Evolutionary conservation across 2,797 vertebrate genomes (phyloP).

Genomic region (Morelia viridis): DNA sequence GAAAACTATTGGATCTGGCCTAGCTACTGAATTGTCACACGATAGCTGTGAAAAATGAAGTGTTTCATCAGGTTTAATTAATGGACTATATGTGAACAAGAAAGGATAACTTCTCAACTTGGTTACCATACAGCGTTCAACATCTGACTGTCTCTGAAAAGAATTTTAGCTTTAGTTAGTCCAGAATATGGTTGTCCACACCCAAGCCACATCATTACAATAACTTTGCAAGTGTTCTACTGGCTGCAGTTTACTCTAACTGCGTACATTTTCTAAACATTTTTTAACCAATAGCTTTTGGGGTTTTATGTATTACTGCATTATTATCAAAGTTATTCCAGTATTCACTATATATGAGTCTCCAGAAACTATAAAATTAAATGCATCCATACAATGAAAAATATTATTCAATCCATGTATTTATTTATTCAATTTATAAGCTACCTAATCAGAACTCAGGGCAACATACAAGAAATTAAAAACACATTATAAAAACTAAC

Average conservation of each 20-base stretch:
- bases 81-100: background rate
- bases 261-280: background rate
- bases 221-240: background rate
- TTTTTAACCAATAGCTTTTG: background rate
- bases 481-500: too few relatives aligned
- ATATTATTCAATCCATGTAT: background rate
- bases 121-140: background rate
- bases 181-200: background rate
- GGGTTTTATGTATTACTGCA: too few relatives aligned
- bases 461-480: too few relatives aligned
- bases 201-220: background rate
- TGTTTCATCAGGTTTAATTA: background rate
- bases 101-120: background rate
- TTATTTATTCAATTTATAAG: too few relatives aligned
- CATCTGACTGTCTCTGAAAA: background rate
- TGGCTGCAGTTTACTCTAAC: background rate
- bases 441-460: too few relatives aligned
- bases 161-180: background rate
- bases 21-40: background rate
- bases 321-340: background rate
- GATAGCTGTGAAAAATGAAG: background rate
- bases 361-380: background rate
- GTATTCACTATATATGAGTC: background rate
- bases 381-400: background rate
- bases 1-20: background rate